Evolutionary conservation across 2,113 vertebrate genomes (phyloP).

Genomic region (Eptesicus fuscus): DNA sequence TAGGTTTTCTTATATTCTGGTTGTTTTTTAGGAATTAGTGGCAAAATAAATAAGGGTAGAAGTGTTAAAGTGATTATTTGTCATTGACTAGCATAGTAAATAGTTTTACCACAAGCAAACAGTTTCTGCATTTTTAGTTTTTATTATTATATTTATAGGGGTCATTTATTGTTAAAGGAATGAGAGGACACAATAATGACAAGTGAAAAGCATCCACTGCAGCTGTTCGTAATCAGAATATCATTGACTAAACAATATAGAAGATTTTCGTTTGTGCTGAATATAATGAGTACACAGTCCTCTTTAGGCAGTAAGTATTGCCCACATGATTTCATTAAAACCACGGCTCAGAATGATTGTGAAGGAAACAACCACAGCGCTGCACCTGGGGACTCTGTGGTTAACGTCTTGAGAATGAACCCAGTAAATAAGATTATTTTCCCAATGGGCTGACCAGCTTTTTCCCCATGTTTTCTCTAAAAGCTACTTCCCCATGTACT

Average conservation of each 20-base stretch:
- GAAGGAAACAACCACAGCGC: neutral
- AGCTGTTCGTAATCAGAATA: constrained; percentile 65
- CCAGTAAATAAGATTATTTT: neutral
- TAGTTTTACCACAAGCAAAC: neutral
- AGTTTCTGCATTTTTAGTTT: neutral
- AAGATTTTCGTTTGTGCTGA: constrained; percentile 57
- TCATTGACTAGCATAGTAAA: neutral
- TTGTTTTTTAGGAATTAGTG: neutral
- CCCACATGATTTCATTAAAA: neutral
- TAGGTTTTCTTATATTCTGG: neutral
- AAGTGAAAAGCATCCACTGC: constrained; percentile 51
- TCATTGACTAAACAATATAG: constrained; percentile 57
- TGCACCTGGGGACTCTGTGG: neutral
- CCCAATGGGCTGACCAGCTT: neutral
- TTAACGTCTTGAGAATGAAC: constrained; percentile 34
- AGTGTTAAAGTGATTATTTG: neutral
- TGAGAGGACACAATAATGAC: neutral
- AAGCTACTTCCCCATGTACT: neutral
- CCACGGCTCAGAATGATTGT: neutral
- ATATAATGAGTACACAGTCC: constrained; percentile 31
- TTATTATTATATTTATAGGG: constrained; percentile 1
- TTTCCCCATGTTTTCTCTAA: constrained; percentile 15
- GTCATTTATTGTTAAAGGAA: constrained; percentile 47
- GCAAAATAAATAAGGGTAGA: neutral
- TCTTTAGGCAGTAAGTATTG: constrained; percentile 59